These are phyloP conservation scores for Ennomos quercinarius DNA, from an alignment of 2,888 invertebrate genomes.

Conservation along the genomic window DNA sequence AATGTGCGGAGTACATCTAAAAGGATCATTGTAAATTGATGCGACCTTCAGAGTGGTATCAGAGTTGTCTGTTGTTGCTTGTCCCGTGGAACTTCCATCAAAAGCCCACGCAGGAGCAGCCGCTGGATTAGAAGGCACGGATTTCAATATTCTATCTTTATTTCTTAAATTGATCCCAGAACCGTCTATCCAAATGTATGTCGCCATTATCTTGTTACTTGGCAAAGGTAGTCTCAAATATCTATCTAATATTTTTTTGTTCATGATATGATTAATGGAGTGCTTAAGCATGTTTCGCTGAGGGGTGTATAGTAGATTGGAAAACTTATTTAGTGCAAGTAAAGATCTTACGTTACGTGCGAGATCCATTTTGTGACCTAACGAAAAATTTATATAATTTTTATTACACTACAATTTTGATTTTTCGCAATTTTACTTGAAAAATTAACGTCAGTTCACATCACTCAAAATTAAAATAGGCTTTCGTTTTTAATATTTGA, in stretches of 20 bases:
- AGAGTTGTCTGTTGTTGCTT: slow-evolving; percentile 93
- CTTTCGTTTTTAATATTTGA: too few relatives aligned
- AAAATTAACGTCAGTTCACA: not conserved
- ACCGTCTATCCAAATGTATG: slow-evolving; percentile 93
- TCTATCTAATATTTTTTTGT: slow-evolving; percentile 78
- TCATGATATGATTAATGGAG: slow-evolving; percentile 77
- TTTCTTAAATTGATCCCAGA: slow-evolving; percentile 89
- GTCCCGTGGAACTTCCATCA: slow-evolving; percentile 96
- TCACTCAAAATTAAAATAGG: too few relatives aligned
- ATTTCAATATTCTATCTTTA: slow-evolving; percentile 88
- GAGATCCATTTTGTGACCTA: slow-evolving; percentile 1
- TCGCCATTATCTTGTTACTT: slow-evolving; percentile 86
- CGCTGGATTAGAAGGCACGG: slow-evolving; percentile 84
- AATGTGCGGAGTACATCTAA: slow-evolving; percentile 94
- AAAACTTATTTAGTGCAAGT: not conserved
- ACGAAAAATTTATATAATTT: too few relatives aligned
- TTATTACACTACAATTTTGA: not conserved
- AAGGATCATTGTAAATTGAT: slow-evolving; percentile 96
- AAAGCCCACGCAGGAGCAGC: slow-evolving; percentile 93
- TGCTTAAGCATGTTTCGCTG: slow-evolving; percentile 65
- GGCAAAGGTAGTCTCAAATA: slow-evolving; percentile 86
- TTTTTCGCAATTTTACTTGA: slow-evolving; percentile 11
- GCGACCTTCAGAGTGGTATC: slow-evolving; percentile 95
- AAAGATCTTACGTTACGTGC: slow-evolving; percentile 1
- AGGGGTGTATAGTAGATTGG: slow-evolving; percentile 16